These are phyloP conservation scores for Branchellion lobata DNA, from an alignment of 2,888 invertebrate genomes.

Conservation along the genomic window DNA sequence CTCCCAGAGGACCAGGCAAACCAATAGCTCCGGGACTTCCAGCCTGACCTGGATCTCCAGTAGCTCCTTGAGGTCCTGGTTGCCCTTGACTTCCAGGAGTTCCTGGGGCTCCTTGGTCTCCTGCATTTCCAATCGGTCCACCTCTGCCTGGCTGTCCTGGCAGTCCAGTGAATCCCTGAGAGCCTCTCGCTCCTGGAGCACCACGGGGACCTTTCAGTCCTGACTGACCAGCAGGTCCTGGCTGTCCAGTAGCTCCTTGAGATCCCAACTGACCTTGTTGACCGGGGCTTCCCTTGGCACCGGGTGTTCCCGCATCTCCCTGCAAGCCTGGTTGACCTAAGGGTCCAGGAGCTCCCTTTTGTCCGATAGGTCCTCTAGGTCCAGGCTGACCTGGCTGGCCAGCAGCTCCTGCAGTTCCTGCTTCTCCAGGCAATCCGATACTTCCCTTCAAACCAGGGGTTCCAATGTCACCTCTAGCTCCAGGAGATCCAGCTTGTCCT, in stretches of 20 bases:
- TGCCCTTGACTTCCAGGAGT: constrained; percentile 27
- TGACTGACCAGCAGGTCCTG: constrained; percentile 43
- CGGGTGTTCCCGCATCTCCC: neutral
- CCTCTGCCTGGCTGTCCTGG: neutral
- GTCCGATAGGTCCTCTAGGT: constrained; percentile 43
- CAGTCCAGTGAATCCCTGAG: constrained; percentile 26
- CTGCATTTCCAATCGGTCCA: neutral
- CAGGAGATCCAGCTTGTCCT: constrained; percentile 8
- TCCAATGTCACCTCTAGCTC: constrained; percentile 42
- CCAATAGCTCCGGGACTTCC: constrained; percentile 48
- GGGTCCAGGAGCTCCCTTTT: constrained; percentile 38
- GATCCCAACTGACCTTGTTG: neutral
- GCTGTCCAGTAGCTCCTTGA: constrained; percentile 30
- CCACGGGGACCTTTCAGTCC: constrained; percentile 33
- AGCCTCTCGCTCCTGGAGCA: neutral
- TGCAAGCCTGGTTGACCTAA: constrained; percentile 42
- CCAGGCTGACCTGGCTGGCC: constrained; percentile 44
- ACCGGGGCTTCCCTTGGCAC: neutral
- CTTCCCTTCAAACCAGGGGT: constrained; percentile 53
- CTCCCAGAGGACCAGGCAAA: constrained; percentile 48
- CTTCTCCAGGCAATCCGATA: constrained; percentile 49
- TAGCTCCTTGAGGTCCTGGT: constrained; percentile 41
- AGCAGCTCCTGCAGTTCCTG: constrained; percentile 52
- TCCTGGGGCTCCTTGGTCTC: constrained; percentile 10
- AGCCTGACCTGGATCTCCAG: constrained; percentile 42